A percentile compares a stretch with the other conserved stretches of the same genome.
Conservation (phyloP, 1,140 invertebrate genomes). For the Lordiphosa collinella region DNA sequence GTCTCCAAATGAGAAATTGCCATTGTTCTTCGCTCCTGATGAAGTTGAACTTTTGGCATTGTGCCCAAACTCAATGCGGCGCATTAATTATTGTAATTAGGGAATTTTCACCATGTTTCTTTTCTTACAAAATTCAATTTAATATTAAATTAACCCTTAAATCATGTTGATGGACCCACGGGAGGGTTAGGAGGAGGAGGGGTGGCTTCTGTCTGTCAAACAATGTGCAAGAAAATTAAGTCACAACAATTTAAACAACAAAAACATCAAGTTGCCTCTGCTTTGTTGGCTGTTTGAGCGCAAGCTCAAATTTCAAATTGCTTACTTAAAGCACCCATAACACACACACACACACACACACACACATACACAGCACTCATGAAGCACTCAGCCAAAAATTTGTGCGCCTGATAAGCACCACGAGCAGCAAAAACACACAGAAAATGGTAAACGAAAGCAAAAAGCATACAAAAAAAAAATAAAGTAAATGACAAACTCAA, state of each 20-base stretch:
- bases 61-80: constrained; percentile 24
- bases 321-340: constrained; percentile 66
- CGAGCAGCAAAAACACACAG: constrained; percentile 7
- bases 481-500: constrained; percentile 6
- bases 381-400: constrained; percentile 60
- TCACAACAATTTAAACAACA: constrained; percentile 45
- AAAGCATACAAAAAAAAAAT: constrained; percentile 46
- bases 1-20: constrained; percentile 47
- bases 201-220: constrained; percentile 25
- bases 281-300: constrained; percentile 23
- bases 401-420: constrained; percentile 38
- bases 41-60: constrained; percentile 21
- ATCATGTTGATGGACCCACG: constrained; percentile 25
- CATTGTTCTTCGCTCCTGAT: constrained; percentile 22
- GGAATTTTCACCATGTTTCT: constrained; percentile 22
- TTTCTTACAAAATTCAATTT: constrained; percentile 48
- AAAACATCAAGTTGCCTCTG: constrained; percentile 22
- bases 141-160: constrained; percentile 67
- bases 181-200: too few relatives aligned
- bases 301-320: constrained; percentile 71
- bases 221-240: constrained; percentile 64
- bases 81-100: constrained; percentile 23
- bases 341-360: constrained; percentile 12
- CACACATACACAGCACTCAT: constrained; percentile 11
- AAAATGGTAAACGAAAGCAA: constrained; percentile 5